A percentile compares a stretch with the other conserved stretches of the same genome.
These are phyloP conservation scores for Drosophila helvetica DNA, from an alignment of 2,888 invertebrate genomes.

Conservation along the genomic window DNA sequence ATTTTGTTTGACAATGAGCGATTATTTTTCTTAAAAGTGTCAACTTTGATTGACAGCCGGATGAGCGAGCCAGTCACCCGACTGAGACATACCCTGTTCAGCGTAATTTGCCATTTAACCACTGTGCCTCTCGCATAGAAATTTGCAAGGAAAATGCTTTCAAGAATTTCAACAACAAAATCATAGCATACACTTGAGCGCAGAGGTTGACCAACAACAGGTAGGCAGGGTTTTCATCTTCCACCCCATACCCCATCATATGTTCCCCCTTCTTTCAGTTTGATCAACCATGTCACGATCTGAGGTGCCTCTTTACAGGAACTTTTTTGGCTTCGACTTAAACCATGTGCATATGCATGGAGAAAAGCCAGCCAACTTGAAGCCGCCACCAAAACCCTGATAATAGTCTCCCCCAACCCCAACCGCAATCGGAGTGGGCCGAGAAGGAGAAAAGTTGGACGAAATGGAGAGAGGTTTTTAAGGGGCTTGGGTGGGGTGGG, in stretches of 20 bases:
- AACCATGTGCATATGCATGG: conserved; percentile 21
- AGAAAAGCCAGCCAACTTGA: conserved; percentile 30
- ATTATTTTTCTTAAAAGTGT: conserved; percentile 40
- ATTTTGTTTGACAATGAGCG: conserved; percentile 39
- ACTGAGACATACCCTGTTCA: conserved; percentile 15
- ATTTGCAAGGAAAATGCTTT: background rate
- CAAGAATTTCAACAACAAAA: background rate
- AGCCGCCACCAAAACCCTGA: conserved; percentile 38
- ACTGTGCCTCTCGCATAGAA: no score
- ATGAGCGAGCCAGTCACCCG: conserved; percentile 13
- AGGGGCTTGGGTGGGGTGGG: background rate
- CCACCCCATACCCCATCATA: no score
- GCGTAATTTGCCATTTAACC: no score
- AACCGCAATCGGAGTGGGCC: background rate
- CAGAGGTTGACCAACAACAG: background rate
- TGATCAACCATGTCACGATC: conserved; percentile 39
- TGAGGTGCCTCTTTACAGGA: conserved; percentile 28
- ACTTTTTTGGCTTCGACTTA: conserved; percentile 30
- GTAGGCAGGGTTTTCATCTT: conserved; percentile 4
- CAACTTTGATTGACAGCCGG: conserved; percentile 37
- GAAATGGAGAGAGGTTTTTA: background rate
- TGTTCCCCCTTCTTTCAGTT: conserved; percentile 9
- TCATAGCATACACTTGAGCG: conserved; percentile 27
- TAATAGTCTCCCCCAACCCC: conserved; percentile 6
- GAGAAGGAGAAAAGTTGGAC: background rate